Evolutionary conservation across 2,888 invertebrate genomes (phyloP).

Genomic region (Hypercompe scribonia): DNA sequence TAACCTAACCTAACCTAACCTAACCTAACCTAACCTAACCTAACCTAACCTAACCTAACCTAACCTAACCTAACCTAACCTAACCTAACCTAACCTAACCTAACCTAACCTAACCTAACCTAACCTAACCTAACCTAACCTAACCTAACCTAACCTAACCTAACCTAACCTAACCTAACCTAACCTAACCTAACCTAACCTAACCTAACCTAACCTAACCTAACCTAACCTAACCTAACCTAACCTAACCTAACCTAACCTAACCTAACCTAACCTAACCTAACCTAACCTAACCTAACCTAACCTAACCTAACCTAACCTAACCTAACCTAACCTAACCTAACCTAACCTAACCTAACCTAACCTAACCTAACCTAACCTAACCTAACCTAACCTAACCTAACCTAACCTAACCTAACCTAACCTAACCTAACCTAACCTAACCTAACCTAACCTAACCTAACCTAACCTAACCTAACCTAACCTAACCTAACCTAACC

Average conservation of each 20-base stretch:
- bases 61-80: constrained; percentile 5
- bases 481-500: constrained; percentile 26
- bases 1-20: constrained; percentile 5
- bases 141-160: constrained; percentile 5
- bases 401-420: constrained; percentile 20
- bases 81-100: constrained; percentile 5
- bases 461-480: constrained; percentile 26
- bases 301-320: constrained; percentile 5
- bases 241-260: constrained; percentile 5
- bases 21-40: constrained; percentile 5
- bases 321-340: constrained; percentile 5
- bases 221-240: constrained; percentile 5
- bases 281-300: constrained; percentile 5
- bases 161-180: constrained; percentile 5
- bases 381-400: constrained; percentile 23
- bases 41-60: constrained; percentile 5
- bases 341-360: constrained; percentile 5
- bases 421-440: constrained; percentile 22
- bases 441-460: constrained; percentile 20
- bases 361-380: constrained; percentile 26
- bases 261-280: constrained; percentile 5
- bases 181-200: constrained; percentile 5
- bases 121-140: constrained; percentile 5
- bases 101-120: constrained; percentile 5
- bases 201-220: constrained; percentile 5